Base-by-base conservation (phyloP, 2,113 vertebrate genomes). In the Leptodactylus fuscus region DNA sequence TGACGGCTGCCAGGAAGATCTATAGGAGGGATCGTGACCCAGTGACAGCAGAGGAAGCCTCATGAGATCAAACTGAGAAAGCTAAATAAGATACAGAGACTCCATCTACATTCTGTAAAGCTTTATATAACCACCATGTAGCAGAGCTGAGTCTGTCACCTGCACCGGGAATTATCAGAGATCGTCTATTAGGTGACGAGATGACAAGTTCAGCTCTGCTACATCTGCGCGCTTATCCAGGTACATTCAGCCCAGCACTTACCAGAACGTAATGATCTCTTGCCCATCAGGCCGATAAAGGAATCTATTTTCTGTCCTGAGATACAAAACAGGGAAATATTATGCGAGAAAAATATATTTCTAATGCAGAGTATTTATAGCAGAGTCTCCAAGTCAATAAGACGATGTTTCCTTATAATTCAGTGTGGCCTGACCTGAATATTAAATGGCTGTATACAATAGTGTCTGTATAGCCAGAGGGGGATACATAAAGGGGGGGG, bases 201-300 rank as follows among this genome's bases (percentile, higher is more conserved):
- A 58, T 24, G 22, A 10, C 3, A 29, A 32, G 29, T 34, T 34
- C 1, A 18, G 62, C 62, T 67, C 62, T 67, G 62, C 62, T 67
- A 16, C 62, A 67, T 34, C 29, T 67, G n/a, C n/a, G 41, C 9
- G 1, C 15, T 67, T 65, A 65, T 22, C 32, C 32, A 27, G 6
- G 29, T 34, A 16, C 15, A 18, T 67, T 34, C 29, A 20, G 13
- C 15, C 34, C 15, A 27, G 38, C 93, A 92, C 93, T 81, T 91
- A 98, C 97, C 97, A 93, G 96, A 94, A 91, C 95, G 94, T 92
- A 97, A 95, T 92, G 96, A 91, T 90, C 96, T 93, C 94, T 96
- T 98, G 78, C 97, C 96, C 96, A 97, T 97, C 89, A 97, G 92
- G 91, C 96, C 96, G 90, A 97, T 93, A 93, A 97, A 98, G 86